Base-by-base conservation (phyloP, 2,113 vertebrate species). In the Psittacara wagleri region DNA sequence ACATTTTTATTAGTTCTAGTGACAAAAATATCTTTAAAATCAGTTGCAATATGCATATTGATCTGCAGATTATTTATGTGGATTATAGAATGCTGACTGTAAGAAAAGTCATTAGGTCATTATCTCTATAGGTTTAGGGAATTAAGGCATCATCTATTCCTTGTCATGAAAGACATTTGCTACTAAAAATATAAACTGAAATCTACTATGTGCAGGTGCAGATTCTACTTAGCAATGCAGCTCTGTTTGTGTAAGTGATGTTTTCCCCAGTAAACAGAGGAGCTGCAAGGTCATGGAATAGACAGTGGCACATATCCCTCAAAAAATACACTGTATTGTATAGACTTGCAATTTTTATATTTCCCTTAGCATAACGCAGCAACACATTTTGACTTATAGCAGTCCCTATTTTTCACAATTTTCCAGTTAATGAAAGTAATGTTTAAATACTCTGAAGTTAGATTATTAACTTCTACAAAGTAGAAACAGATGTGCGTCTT, bases 401-500 rank as follows among this genome's bases (percentile, higher is more conserved):
- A 96, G 96, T 92, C 94, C 92, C 88, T 97, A 93, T 96, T 97
- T 97, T 94, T 96, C 94, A 98, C 96, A 97, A 93, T 98, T 98
- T 98, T 98, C 97, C 95, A 98, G 97, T 97, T 98, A 98, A 98
- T 98, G 97, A 98, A 98, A 98, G 97, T 98, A 98, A 98, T 97
- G 96, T 99, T 99, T 98, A 98, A 98, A 98, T 98, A 98, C 98
- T 98, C 98, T 98, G 95, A 98, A 98, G 98, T 98, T 98, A 99
- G 98, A 98, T 98, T 98, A 98, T 98, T 98, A 98, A 98, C 97
- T 97, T 98, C 96, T 97, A 97, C 97, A 98, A 98, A 99, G 98
- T 98, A 98, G 98, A 99, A 99, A 98, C 99, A 99, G 98, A 99
- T 99, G 99, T 99, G 98, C 97, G 97, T 98, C 98, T 98, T 98